Conservation (phyloP, 2,113 vertebrate genomes). For the Polypterus bichir region DNA sequence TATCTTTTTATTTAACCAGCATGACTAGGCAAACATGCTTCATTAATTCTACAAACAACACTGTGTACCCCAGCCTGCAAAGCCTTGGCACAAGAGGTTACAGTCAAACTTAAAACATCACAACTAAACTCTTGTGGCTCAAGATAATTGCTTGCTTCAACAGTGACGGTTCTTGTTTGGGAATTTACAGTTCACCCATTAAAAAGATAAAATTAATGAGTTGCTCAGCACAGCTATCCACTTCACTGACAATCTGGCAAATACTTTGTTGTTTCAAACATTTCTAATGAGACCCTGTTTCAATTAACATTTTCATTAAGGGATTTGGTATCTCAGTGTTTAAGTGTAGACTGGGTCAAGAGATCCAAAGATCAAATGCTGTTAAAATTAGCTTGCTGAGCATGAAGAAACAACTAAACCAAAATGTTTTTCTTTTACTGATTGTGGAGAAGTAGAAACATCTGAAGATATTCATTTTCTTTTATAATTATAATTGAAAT, state of each 20-base stretch:
- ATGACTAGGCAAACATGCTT: constrained; percentile 4
- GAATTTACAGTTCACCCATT: constrained; percentile 39
- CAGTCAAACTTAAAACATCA: background rate
- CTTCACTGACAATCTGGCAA: constrained; percentile 15
- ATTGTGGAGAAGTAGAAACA: too few species aligned
- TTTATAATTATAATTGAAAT: too few species aligned
- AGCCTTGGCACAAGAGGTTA: background rate
- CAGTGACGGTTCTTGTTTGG: constrained; percentile 28
- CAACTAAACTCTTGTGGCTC: constrained; percentile 3
- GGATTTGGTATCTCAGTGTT: constrained; percentile 14
- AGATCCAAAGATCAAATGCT: constrained; percentile 16
- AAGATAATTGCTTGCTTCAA: constrained; percentile 7
- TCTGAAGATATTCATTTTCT: too few species aligned
- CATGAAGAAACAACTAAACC: too few species aligned
- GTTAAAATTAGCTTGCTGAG: background rate
- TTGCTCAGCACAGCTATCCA: constrained; percentile 25
- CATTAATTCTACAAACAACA: background rate
- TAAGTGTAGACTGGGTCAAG: background rate
- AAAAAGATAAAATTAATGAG: constrained; percentile 50
- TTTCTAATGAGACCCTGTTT: constrained; percentile 34
- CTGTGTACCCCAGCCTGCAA: background rate
- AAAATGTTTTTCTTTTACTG: too few species aligned
- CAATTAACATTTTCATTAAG: constrained; percentile 48
- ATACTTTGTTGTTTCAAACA: constrained; percentile 11
- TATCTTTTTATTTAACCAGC: background rate